Evolutionary conservation across 1,140 invertebrate genomes (phyloP), one percentile per base, ranked within the genome.

Genomic region (Temnothorax curvispinosus): DNA sequence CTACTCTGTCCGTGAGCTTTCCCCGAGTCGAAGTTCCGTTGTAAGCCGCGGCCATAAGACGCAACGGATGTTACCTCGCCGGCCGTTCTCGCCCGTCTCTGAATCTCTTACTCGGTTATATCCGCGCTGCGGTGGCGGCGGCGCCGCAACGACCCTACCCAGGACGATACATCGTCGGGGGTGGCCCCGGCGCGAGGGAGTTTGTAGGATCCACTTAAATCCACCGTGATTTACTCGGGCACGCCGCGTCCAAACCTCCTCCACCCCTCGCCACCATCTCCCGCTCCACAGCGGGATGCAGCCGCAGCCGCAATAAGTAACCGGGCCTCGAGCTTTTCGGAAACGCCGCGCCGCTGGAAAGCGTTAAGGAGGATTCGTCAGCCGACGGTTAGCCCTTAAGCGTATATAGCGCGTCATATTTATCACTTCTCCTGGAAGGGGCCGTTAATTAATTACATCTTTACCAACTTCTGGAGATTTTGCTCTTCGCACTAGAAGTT

Each of bases 141-240:
- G 65, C 64, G 64, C 80, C 81, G 86, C 80, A 90, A 88, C 85
- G 77, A 85, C 77, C 65, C 54, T 91, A 88, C 82, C 65, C 81
- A 90, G 86, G 50, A 87, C 82, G 88, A 91, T 90, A 90, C 86
- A 91, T 91, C 89, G 81, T 72, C 74, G 38, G 54, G 65, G 64
- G 72, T 84, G 84, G 72, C 13, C 27, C 41, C 50, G 65, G 65
- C 71, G 72, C 64, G 65, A 87, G 75, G 75, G 76, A 90, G 89
- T 89, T 89, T 89, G 72, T 85, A 91, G 87, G 87, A 91, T 91
- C 89, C 90, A 91, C 89, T 91, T 91, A 91, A 91, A 89, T 91
- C 90, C 90, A 85, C 75, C 50, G 85, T 91, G 87, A 91, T 91
- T 91, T 91, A 91, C 76, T 90, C 85, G 89, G 71, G 87, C 85